Percentiles rank a stretch among this genome's conserved stretches.
Conservation (phyloP, 2,113 vertebrate genomes). For the Brachionichthys hirsutus region DNA sequence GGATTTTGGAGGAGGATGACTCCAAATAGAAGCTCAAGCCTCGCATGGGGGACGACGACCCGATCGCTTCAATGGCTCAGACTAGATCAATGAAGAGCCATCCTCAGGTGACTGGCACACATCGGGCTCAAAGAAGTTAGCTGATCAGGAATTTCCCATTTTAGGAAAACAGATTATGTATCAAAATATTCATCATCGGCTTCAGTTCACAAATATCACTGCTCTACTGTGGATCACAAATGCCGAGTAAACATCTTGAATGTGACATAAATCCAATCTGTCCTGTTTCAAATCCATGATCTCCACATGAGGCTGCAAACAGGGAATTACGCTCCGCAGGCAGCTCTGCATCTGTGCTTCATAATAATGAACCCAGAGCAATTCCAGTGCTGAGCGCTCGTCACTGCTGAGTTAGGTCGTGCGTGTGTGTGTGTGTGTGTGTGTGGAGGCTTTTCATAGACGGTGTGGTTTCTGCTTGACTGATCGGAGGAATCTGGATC, state of each 20-base stretch:
- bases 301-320: constrained; percentile 23
- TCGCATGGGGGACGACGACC: no score
- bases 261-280: background rate
- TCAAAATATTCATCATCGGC: background rate
- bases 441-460: constrained; percentile 46
- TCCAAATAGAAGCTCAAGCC: background rate
- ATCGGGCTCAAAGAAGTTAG: no score
- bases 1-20: background rate
- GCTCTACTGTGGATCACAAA: background rate
- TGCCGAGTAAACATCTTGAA: background rate
- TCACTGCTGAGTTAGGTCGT: constrained; percentile 29
- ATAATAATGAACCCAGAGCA: constrained; percentile 42
- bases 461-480: constrained; percentile 51
- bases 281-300: background rate
- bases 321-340: constrained; percentile 16
- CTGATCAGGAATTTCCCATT: no score
- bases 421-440: background rate
- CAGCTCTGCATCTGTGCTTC: constrained; percentile 29
- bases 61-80: no score
- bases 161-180: no score
- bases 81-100: no score
- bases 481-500: constrained; percentile 55
- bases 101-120: no score
- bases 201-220: background rate
- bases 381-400: constrained; percentile 12